A percentile compares a stretch with the other conserved stretches of the same genome.
Evolutionary conservation across 2,888 invertebrate genomes (phyloP).

Genomic region (Leptopilina syphax): DNA sequence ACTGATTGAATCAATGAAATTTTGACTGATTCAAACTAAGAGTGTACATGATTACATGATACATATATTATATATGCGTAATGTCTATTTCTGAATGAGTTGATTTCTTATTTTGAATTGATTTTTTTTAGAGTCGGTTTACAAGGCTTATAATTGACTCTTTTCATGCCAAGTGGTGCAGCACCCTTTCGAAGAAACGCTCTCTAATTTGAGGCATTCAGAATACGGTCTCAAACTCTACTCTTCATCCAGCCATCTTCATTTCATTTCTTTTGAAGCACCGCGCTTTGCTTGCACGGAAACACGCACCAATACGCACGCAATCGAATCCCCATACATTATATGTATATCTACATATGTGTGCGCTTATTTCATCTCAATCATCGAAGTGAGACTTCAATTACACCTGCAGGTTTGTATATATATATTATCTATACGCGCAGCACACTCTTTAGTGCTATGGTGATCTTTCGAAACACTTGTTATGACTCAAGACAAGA

Average conservation of each 20-base stretch:
- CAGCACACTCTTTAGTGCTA: constrained; percentile 11
- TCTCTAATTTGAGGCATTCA: constrained; percentile 41
- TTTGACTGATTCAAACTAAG: too few relatives aligned
- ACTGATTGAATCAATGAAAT: too few relatives aligned
- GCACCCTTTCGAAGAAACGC: constrained; percentile 36
- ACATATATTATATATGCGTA: not conserved
- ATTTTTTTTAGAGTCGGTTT: constrained; percentile 27
- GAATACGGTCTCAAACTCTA: constrained; percentile 27
- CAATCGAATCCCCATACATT: not conserved
- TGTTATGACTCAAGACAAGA: constrained; percentile 23
- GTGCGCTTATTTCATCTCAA: constrained; percentile 39
- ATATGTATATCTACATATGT: not conserved
- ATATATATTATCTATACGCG: not conserved
- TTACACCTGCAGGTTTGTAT: constrained; percentile 26
- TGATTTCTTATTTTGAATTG: constrained; percentile 24
- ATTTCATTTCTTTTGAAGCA: constrained; percentile 40
- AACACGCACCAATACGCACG: constrained; percentile 15
- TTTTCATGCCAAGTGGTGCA: constrained; percentile 41
- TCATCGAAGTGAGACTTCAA: constrained; percentile 38
- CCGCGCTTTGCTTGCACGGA: constrained; percentile 20
- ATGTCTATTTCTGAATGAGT: constrained; percentile 32
- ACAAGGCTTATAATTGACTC: constrained; percentile 39
- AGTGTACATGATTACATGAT: not conserved
- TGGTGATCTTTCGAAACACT: constrained; percentile 34
- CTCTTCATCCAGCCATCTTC: constrained; percentile 40